phyloP scores from a whole-genome alignment of 2,888 invertebrate species.

The Pollenia angustigena region DNA sequence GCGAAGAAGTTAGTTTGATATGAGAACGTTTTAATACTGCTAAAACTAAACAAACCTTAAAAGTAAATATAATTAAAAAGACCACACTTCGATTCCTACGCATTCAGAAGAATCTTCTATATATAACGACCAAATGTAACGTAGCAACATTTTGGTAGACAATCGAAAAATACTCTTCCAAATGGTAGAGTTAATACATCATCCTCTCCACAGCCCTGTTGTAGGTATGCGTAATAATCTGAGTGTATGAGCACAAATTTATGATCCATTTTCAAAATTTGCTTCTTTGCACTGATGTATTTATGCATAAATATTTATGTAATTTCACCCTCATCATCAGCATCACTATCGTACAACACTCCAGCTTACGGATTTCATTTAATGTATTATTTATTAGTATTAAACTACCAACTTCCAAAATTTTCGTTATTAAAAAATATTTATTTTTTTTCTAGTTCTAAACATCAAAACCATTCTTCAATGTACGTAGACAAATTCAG shows the following conservation, averaged over 20 bases:
- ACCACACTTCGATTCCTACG: no score
- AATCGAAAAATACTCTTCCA: no score
- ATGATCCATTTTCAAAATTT: slow-evolving; percentile 5
- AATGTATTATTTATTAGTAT: slow-evolving; percentile 49
- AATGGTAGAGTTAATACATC: background rate
- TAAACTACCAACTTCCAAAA: slow-evolving; percentile 13
- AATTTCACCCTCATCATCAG: background rate
- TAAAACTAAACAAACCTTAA: no score
- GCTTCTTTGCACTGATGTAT: background rate
- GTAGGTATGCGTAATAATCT: background rate
- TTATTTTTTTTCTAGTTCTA: background rate
- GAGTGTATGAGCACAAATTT: background rate
- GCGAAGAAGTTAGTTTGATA: no score
- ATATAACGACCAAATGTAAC: no score
- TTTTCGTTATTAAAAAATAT: slow-evolving; percentile 18
- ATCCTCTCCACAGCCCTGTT: background rate
- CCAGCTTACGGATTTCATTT: slow-evolving; percentile 5
- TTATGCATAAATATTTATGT: slow-evolving; percentile 40
- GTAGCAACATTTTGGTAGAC: no score
- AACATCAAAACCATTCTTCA: background rate
- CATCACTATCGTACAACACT: background rate
- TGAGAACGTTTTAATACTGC: no score
- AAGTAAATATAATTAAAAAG: no score
- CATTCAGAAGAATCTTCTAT: no score
- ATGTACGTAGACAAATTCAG: background rate